Base-by-base conservation (phyloP, 2,888 invertebrate genomes). In the Penaeus monodon region DNA sequence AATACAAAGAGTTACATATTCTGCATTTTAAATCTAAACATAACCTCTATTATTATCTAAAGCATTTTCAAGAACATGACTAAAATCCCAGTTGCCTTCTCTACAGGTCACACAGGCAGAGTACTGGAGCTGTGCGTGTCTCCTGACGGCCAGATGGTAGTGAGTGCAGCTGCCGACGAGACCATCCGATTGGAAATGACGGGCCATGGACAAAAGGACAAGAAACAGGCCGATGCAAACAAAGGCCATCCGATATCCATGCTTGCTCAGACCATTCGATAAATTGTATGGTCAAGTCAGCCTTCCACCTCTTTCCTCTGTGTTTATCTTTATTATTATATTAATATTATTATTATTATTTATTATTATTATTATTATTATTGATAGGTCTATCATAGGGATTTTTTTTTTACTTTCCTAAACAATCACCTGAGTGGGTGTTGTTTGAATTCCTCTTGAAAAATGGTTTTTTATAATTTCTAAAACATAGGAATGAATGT, bases 131-230 rank as follows among this genome's bases (percentile, higher is more conserved):
- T 99, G 91, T 96, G 97, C 12, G 95, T 98, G 94, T 98, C 98
- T 4, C 99, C 99, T 0, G 98, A 99, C 93, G 97, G 97, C 33
- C 96, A 95, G 85, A 97, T 97, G 0, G 97, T 99, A 1, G 95
- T 98, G 29, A 97, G 97, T 82, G 98, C 98, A 1, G 98, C 97
- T 74, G 99, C 98, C 0, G 99, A 99, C 92, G 99, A 99, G 93
- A 99, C 99, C 0, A 93, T 99, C 66, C 94, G 84, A 93, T 99
- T 99, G 99, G 99, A 98, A 98, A 92, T 98, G 98, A 92, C 99
- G 99, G 93, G 95, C 95, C 90, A 94, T 96, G 81, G 96, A 97
- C 92, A 96, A 0, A 93, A 94, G 0, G 96, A 96, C 92, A 96
- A 95, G 90, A 92, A 88, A 63, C 76, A 85, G 27, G 27, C 73